phyloP scores from a whole-genome alignment of 1,140 invertebrate species.

The Drosophila ercepeae region DNA sequence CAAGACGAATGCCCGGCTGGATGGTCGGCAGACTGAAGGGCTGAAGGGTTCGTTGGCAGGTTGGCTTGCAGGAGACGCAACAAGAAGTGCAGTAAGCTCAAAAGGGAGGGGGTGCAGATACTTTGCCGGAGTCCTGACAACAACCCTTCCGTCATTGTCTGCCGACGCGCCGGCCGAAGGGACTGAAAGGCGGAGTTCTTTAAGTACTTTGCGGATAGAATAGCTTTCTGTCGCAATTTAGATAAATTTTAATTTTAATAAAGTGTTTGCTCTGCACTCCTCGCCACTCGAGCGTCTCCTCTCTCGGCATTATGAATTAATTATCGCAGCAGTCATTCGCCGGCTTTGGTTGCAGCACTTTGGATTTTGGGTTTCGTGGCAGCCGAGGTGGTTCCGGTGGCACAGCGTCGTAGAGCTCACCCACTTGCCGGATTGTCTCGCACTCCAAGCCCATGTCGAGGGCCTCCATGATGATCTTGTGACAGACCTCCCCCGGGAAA shows the following conservation, averaged over 20 bases:
- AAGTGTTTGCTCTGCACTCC: constrained; percentile 75
- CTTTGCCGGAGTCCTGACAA: constrained; percentile 10
- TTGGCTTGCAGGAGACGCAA: not conserved
- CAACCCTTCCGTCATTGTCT: constrained; percentile 48
- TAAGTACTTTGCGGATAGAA: constrained; percentile 71
- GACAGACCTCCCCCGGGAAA: constrained; percentile 35
- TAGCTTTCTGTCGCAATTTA: constrained; percentile 76
- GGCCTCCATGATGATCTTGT: constrained; percentile 29
- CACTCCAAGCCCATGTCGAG: constrained; percentile 24
- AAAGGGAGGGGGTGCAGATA: constrained; percentile 18
- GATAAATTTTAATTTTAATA: constrained; percentile 81
- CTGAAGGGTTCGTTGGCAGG: no score
- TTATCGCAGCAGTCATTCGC: constrained; percentile 48
- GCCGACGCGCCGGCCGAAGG: constrained; percentile 7
- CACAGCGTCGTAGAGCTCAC: constrained; percentile 17
- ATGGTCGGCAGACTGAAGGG: not conserved
- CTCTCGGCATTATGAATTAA: constrained; percentile 70
- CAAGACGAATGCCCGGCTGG: constrained; percentile 1
- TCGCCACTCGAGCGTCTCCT: constrained; percentile 54
- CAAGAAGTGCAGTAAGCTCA: constrained; percentile 31
- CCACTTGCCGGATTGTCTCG: constrained; percentile 20
- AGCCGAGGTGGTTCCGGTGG: constrained; percentile 7
- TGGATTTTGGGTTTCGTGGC: constrained; percentile 6
- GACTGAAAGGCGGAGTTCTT: constrained; percentile 39
- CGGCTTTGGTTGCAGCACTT: constrained; percentile 16